phyloP scores from a whole-genome alignment of 2,113 vertebrate species.

The Pterocles burchelli region DNA sequence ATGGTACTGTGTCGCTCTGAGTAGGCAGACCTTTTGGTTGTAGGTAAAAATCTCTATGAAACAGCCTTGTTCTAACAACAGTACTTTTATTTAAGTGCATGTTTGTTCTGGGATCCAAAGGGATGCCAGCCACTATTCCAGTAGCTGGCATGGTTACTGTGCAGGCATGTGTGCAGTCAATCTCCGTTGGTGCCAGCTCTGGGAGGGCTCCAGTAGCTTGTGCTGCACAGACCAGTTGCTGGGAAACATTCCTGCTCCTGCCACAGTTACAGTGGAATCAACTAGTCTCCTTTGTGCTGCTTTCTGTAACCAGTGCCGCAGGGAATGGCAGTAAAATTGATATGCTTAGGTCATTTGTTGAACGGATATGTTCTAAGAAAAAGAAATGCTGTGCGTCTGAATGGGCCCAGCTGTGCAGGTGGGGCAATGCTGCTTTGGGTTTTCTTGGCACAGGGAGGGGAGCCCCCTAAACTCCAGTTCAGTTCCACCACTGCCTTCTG shows the following conservation, averaged over 20 bases:
- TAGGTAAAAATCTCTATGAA: not conserved
- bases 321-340: not conserved
- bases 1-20: accelerated
- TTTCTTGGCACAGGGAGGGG: not conserved
- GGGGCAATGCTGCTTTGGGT: not conserved
- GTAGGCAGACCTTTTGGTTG: not conserved
- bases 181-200: not conserved
- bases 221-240: constrained; percentile 4
- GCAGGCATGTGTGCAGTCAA: not conserved
- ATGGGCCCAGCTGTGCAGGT: not conserved
- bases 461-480: not conserved
- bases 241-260: constrained; percentile 24
- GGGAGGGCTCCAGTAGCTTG: not conserved
- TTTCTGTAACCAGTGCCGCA: not conserved
- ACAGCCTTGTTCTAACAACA: not conserved
- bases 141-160: constrained; percentile 7
- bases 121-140: not conserved
- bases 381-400: not conserved
- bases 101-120: not conserved
- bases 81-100: not conserved
- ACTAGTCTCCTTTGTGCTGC: not conserved
- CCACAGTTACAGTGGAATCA: not conserved
- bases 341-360: not conserved
- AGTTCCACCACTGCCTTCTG: not conserved
- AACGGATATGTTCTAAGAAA: not conserved